Evolutionary conservation across 2,888 invertebrate genomes (phyloP), one percentile per base, ranked within the genome.

Genomic region (Latrodectus hesperus): DNA sequence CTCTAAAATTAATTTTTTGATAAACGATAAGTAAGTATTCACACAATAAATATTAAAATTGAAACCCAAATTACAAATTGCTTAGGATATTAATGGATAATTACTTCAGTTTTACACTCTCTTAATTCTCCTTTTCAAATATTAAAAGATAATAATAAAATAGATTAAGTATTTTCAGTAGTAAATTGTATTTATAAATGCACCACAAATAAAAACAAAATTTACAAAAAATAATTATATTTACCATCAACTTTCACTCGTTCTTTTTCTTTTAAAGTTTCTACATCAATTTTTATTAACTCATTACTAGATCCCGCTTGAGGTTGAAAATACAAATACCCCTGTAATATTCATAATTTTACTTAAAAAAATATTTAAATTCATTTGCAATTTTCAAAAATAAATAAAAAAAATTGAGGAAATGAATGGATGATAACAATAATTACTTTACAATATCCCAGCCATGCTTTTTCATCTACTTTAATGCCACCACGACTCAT

Each of bases 391-490:
- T 38, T 38, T 38, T 38, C 75, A 64, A 38, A 49, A 75, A 65
- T 38, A 9, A 16, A 9, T 76, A 65, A 17, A 68, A 17, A 76
- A 49, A 9, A n/a, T 51, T 12, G 10, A 11, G 49, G n/a, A 38
- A 79, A 12, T 74, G 26, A 14, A 10, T n/a, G 64, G 38, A 38
- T 4, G 6, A 38, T 0, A 0, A 51, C 14, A 8, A 65, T 49
- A 93, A 94, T 93, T 92, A 96, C 97, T 92, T 95, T 95, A 92
- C 96, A 96, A 93, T 94, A 96, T 38, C 97, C 96, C 89, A 98
- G 93, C 96, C 96, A 97, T 75, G 96, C 96, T 90, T 94, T 94
- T 91, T 97, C 96, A 90, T 95, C 95, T 10, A 95, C 83, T 79
- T 88, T 89, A 70, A 89, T 78, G 12, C 88, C 89, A 60, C 89